These are phyloP conservation scores for Panthera leo DNA, from an alignment of 2,113 vertebrate species.

Conservation along the genomic window DNA sequence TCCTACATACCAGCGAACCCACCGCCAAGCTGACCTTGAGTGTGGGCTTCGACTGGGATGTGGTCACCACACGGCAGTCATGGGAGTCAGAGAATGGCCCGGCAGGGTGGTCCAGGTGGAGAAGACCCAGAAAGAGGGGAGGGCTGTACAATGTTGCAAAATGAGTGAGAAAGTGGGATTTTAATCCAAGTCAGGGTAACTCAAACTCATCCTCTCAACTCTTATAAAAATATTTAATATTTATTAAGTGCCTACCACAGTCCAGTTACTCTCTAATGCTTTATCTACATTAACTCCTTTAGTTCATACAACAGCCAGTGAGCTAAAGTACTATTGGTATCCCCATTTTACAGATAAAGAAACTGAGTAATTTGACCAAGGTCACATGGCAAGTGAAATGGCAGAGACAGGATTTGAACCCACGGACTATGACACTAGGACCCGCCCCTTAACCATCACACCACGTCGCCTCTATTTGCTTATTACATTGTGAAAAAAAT, in stretches of 20 bases:
- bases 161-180: neutral
- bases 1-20: neutral
- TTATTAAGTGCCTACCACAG: neutral
- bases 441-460: neutral
- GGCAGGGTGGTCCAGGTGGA: no score
- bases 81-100: neutral
- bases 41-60: rapidly evolving
- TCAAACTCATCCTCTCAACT: neutral
- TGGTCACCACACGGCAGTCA: rapidly evolving
- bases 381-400: neutral
- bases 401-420: neutral
- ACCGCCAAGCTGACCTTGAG: slow-evolving; percentile 14
- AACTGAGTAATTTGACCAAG: neutral
- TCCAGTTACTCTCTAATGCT: neutral
- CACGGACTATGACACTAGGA: neutral
- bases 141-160: neutral
- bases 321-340: neutral
- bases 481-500: neutral
- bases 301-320: neutral
- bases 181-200: neutral
- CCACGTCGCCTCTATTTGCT: neutral
- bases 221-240: neutral
- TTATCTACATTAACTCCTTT: neutral
- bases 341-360: neutral
- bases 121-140: neutral